These are phyloP conservation scores for Pachydiplax longipennis DNA, from an alignment of 2,888 invertebrate genomes.

Conservation along the genomic window DNA sequence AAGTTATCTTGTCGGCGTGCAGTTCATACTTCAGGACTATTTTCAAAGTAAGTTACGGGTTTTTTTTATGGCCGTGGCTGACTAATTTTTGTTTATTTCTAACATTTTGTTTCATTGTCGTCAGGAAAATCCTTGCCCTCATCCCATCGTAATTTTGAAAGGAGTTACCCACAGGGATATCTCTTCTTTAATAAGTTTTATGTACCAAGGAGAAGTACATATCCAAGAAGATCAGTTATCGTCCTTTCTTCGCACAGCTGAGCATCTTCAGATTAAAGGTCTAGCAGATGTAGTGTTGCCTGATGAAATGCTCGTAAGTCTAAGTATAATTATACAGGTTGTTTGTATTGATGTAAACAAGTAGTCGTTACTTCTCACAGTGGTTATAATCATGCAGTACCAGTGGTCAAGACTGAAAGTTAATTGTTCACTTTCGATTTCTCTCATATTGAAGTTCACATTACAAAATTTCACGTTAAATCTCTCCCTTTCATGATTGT, in stretches of 20 bases:
- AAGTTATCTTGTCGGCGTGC: conserved; percentile 77
- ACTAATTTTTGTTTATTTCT: background rate
- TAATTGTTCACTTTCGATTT: background rate
- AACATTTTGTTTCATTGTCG: conserved; percentile 51
- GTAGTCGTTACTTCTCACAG: background rate
- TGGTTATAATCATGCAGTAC: background rate
- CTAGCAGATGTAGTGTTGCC: conserved; percentile 64
- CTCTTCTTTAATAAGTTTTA: conserved; percentile 72
- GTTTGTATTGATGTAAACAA: background rate
- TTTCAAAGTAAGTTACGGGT: conserved; percentile 67
- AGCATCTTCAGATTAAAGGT: conserved; percentile 72
- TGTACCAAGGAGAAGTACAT: conserved; percentile 77
- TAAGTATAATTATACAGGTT: background rate
- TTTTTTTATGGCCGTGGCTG: background rate
- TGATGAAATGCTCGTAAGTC: conserved; percentile 8
- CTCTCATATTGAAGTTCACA: background rate
- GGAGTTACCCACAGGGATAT: conserved; percentile 73
- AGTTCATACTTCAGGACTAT: conserved; percentile 78
- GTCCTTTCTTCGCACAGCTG: conserved; percentile 72
- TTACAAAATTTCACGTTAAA: background rate
- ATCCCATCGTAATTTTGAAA: conserved; percentile 76
- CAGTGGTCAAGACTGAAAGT: background rate
- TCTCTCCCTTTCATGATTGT: background rate
- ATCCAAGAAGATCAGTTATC: conserved; percentile 72
- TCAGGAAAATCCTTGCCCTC: conserved; percentile 76